Conservation (phyloP, 2,797 vertebrate genomes). For the Eidolon dupreanum region DNA sequence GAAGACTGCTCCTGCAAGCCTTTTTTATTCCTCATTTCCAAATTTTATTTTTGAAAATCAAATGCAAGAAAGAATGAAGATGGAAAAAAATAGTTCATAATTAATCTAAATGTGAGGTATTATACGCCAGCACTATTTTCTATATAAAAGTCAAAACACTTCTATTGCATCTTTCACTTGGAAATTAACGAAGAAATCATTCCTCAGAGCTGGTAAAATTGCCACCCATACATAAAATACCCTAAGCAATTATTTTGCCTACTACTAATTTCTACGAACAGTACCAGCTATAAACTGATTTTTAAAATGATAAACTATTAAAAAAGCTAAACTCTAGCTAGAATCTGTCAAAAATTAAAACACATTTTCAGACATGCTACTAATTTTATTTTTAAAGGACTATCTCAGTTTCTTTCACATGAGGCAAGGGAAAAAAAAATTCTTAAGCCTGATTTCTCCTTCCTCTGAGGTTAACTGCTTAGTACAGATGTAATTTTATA, state of each 20-base stretch:
- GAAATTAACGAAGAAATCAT: conserved; percentile 12
- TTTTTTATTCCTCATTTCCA: not conserved
- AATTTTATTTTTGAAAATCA: not conserved
- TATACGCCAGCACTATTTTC: not conserved
- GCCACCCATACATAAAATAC: not conserved
- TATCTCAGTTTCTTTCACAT: not conserved
- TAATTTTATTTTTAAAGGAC: not conserved
- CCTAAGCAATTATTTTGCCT: not conserved
- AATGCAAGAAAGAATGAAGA: not conserved
- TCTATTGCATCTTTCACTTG: not conserved
- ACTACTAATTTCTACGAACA: not conserved
- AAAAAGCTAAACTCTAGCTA: not conserved
- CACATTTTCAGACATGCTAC: not conserved
- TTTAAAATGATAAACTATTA: not conserved
- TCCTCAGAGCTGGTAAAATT: not conserved
- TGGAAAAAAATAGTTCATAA: not conserved
- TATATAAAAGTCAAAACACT: not conserved
- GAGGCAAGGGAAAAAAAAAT: not conserved
- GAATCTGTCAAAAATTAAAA: not conserved
- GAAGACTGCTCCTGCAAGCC: not conserved
- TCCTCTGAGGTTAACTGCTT: not conserved
- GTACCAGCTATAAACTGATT: not conserved
- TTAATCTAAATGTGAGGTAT: not conserved
- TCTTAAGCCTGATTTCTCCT: conserved; percentile 21
- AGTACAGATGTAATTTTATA: conserved; percentile 15